Conservation (phyloP, 2,113 vertebrate species). For the Cranoglanis bouderius region DNA sequence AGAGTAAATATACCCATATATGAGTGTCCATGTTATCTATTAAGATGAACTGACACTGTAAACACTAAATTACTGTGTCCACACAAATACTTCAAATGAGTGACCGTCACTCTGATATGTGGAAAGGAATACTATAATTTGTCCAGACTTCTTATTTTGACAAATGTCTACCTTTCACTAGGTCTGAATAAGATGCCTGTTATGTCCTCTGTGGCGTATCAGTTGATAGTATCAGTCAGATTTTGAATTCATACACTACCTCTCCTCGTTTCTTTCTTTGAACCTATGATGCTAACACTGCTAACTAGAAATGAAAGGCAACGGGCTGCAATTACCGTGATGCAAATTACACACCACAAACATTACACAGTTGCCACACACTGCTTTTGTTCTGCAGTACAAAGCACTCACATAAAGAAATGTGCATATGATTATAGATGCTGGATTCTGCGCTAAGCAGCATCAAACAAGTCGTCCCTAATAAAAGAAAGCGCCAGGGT, state of each 20-base stretch:
- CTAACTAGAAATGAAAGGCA: slow-evolving; percentile 33
- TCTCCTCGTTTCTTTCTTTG: background rate
- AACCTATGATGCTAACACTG: background rate
- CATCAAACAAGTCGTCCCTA: background rate
- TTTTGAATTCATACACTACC: background rate
- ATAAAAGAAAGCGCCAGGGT: background rate
- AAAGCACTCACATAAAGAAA: slow-evolving; percentile 4
- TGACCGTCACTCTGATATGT: background rate
- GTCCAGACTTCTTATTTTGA: background rate
- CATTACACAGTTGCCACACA: slow-evolving; percentile 32
- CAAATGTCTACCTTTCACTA: background rate
- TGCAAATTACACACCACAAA: slow-evolving; percentile 28
- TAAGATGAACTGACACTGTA: background rate
- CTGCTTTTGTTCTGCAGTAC: background rate
- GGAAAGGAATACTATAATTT: background rate
- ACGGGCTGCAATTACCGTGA: slow-evolving; percentile 19
- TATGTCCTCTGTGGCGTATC: background rate
- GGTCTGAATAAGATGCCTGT: background rate
- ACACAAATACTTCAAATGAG: background rate
- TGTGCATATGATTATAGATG: background rate
- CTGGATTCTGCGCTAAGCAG: background rate
- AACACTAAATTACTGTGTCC: background rate
- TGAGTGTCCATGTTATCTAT: background rate
- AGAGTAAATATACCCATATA: background rate
- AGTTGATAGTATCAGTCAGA: background rate